Conservation (phyloP, 1,140 invertebrate species). For the Xylocopa sonorina region DNA sequence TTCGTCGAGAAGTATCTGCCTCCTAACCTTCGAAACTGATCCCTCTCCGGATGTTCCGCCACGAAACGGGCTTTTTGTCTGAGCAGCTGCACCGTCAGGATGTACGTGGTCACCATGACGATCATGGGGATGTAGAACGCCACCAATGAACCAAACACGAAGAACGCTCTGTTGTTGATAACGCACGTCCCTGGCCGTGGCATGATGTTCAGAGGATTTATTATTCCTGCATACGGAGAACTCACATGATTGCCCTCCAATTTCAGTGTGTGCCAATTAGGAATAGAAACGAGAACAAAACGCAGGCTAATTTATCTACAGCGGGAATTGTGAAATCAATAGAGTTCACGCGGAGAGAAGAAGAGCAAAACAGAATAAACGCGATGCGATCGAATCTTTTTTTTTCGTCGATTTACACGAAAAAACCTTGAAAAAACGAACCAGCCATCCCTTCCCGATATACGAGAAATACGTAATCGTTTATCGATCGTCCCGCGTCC, state of each 20-base stretch:
- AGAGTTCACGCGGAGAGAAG: too few species aligned
- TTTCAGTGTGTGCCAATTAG: too few species aligned
- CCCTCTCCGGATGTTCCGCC: constrained; percentile 84
- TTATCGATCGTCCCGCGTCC: constrained; percentile 1
- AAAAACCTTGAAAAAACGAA: background rate
- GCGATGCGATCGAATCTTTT: background rate
- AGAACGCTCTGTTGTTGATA: constrained; percentile 93
- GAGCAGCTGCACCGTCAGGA: constrained; percentile 92
- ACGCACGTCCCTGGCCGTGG: constrained; percentile 88
- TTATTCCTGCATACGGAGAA: constrained; percentile 83
- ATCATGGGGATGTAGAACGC: constrained; percentile 97
- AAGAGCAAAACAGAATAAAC: too few species aligned
- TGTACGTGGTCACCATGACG: constrained; percentile 95
- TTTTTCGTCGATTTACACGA: background rate
- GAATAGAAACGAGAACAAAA: too few species aligned
- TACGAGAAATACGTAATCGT: constrained; percentile 17
- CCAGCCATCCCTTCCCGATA: background rate
- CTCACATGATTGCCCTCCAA: background rate
- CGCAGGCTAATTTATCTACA: too few species aligned
- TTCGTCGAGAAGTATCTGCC: constrained; percentile 84
- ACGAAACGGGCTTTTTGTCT: constrained; percentile 88
- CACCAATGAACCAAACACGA: constrained; percentile 93
- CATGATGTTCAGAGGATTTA: constrained; percentile 89
- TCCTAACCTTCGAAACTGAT: constrained; percentile 84
- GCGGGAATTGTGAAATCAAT: too few species aligned